Percentiles rank a stretch among this genome's conserved stretches.
phyloP scores from a whole-genome alignment of 92 coral and sea anemone genomes.

The Desmophyllum pertusum region DNA sequence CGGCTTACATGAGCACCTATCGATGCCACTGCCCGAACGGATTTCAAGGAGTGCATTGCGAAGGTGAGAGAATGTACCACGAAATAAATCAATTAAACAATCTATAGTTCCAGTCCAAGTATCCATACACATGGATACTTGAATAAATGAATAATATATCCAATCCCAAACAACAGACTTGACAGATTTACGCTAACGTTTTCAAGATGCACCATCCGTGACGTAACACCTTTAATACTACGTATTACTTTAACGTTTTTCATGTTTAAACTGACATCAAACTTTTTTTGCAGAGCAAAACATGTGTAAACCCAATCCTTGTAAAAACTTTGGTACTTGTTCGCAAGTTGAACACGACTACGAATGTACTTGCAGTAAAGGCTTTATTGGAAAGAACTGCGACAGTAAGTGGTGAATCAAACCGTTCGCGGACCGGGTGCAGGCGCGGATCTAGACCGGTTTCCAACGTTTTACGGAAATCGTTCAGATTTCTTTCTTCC shows the following conservation, averaged over 20 bases:
- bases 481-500: too few species aligned
- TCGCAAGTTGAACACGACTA: slow-evolving; percentile 86
- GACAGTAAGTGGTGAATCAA: slow-evolving; percentile 64
- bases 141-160: too few species aligned
- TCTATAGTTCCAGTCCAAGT: too few species aligned
- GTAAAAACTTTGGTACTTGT: slow-evolving; percentile 86
- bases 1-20: slow-evolving; percentile 76
- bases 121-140: too few species aligned
- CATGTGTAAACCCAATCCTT: slow-evolving; percentile 90
- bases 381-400: slow-evolving; percentile 86
- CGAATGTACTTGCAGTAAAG: slow-evolving; percentile 91
- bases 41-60: slow-evolving; percentile 87
- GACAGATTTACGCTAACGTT: too few species aligned
- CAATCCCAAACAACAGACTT: too few species aligned
- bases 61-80: slow-evolving; percentile 57
- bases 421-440: too few species aligned
- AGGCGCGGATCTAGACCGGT: too few species aligned
- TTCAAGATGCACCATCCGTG: too few species aligned
- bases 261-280: neutral
- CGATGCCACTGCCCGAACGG: slow-evolving; percentile 91
- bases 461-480: too few species aligned
- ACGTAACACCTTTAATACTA: too few species aligned
- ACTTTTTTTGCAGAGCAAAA: slow-evolving; percentile 69
- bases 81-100: too few species aligned
- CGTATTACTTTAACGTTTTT: neutral